These are phyloP conservation scores for Daubentonia madagascariensis DNA, from an alignment of 2,113 vertebrate species.

Conservation along the genomic window DNA sequence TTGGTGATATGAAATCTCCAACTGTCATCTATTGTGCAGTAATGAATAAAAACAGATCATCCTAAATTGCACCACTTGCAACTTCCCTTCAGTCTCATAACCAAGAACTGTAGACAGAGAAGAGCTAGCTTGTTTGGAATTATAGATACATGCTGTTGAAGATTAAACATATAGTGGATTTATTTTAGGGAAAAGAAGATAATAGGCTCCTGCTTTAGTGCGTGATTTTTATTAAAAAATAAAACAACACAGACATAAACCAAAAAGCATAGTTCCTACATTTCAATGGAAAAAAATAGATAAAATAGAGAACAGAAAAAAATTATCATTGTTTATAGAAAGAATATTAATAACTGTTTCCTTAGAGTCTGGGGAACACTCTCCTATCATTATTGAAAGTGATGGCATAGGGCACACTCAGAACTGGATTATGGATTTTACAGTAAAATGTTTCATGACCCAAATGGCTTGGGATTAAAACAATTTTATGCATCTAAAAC, in stretches of 20 bases:
- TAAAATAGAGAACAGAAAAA: neutral
- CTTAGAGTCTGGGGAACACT: neutral
- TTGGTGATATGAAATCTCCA: slow-evolving; percentile 56
- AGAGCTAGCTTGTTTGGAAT: neutral
- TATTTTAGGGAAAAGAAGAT: neutral
- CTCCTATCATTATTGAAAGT: neutral
- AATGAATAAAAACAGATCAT: slow-evolving; percentile 61
- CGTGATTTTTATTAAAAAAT: neutral
- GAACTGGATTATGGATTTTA: neutral
- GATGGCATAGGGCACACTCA: neutral
- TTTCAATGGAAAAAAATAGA: neutral
- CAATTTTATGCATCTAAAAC: neutral
- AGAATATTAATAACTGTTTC: neutral
- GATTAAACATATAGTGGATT: neutral
- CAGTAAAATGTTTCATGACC: neutral
- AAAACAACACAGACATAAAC: neutral
- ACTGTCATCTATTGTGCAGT: slow-evolving; percentile 47
- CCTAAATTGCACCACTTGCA: slow-evolving; percentile 33
- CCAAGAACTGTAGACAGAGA: neutral
- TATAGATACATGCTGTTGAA: neutral
- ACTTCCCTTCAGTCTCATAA: slow-evolving; percentile 20
- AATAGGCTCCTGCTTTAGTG: neutral
- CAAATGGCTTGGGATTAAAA: neutral
- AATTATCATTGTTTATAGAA: neutral
- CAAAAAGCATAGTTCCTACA: neutral